Conservation (phyloP, 1,140 invertebrate genomes). For the Hypothenemus hampei region DNA sequence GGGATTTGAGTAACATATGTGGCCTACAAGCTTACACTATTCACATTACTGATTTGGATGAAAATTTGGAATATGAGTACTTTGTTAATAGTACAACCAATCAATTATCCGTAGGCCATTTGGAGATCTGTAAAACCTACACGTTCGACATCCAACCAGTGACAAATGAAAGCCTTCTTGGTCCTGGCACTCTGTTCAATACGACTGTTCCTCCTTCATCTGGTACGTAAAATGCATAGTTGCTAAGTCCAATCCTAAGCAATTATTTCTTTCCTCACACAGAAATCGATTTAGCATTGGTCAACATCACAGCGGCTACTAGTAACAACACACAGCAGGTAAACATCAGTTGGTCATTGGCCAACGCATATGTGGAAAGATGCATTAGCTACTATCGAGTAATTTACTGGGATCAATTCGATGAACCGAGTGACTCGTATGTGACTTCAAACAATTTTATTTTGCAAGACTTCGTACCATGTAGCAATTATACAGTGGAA, state of each 20-base stretch:
- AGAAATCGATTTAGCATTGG: neutral
- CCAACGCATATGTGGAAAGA: neutral
- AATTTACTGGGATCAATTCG: slow-evolving; percentile 6
- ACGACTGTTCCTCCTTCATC: neutral
- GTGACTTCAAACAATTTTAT: neutral
- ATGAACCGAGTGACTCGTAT: neutral
- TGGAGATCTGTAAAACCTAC: slow-evolving; percentile 19
- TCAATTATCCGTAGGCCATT: neutral
- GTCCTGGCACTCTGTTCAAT: neutral
- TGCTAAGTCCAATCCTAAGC: too few species aligned
- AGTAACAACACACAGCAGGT: neutral
- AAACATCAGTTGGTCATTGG: neutral
- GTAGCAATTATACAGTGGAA: slow-evolving; percentile 8
- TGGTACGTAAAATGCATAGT: neutral
- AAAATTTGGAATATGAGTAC: too few species aligned
- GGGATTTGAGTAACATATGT: too few species aligned
- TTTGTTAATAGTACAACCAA: too few species aligned
- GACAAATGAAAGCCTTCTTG: slow-evolving; percentile 3
- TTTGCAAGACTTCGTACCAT: neutral
- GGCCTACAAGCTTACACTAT: too few species aligned
- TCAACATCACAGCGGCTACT: neutral
- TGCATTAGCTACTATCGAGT: slow-evolving; percentile 13
- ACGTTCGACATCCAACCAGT: slow-evolving; percentile 7
- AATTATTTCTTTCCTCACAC: too few species aligned
- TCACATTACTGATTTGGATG: too few species aligned